phyloP scores from a whole-genome alignment of 2,888 invertebrate genomes.

The Eupithecia centaureata region DNA sequence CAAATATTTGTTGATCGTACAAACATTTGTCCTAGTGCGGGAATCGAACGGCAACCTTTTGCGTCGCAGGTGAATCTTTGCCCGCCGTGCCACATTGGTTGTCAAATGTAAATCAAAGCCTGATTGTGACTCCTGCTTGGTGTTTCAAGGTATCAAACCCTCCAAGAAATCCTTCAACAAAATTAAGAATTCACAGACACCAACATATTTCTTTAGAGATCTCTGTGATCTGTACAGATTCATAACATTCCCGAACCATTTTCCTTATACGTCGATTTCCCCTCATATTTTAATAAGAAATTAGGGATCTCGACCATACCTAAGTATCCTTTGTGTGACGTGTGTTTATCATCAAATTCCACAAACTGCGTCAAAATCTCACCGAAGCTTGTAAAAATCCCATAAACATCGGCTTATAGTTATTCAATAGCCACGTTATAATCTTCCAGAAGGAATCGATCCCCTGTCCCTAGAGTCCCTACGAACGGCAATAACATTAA shows the following conservation, averaged over 20 bases:
- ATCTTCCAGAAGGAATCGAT: constrained; percentile 29
- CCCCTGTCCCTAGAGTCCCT: constrained; percentile 46
- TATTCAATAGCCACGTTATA: constrained; percentile 32
- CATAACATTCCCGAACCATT: background rate
- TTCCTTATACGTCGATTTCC: background rate
- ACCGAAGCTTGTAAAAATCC: constrained; percentile 7
- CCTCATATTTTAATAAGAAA: background rate
- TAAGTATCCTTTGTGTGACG: background rate
- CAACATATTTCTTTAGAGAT: background rate
- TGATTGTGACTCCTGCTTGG: too few relatives aligned
- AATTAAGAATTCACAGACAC: background rate
- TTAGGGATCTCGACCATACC: background rate
- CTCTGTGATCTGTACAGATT: background rate
- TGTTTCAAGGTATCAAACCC: too few relatives aligned
- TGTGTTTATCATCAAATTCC: background rate
- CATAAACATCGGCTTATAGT: constrained; percentile 14
- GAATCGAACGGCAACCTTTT: too few relatives aligned
- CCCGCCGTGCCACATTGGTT: too few relatives aligned
- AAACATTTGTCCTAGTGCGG: too few relatives aligned
- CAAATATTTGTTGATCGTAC: too few relatives aligned
- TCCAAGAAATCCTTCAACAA: too few relatives aligned
- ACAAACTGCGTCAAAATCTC: background rate
- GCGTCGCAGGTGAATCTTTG: too few relatives aligned
- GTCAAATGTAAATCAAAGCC: too few relatives aligned
- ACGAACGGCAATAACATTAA: constrained; percentile 65